Evolutionary conservation across 2,888 invertebrate species (phyloP), one percentile per base, ranked within the genome.

Genomic region (Stenichneumon culpator): DNA sequence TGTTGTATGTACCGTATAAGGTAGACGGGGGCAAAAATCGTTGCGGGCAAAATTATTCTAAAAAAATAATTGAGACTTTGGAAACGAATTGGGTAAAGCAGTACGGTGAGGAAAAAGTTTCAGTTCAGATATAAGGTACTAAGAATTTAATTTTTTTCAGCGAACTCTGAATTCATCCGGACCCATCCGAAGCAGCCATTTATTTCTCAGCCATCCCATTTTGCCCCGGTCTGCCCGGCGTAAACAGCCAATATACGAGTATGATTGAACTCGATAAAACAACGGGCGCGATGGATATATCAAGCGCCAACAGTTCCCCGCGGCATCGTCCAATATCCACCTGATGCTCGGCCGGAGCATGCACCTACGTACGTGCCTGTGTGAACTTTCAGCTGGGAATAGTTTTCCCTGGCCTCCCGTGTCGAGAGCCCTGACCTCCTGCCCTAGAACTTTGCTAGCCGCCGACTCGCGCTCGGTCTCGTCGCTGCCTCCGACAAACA

Each of bases 361-460:
- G 68, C 52, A 73, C 72, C 50, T 32, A 75, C 16, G 63, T 57
- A 36, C 28, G 32, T 54, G 39, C 32, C n/a, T 32, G 28, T 69
- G 69, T 47, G 73, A 54, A 72, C 65, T 52, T 83, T 54, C 54
- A 74, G 79, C 70, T 79, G 75, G 57, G 72, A 84, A 84, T 80
- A 79, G 80, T 80, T 84, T 84, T 84, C 83, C 83, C 70, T 80
- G 22, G 68, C 74, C 39, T 44, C 36, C 67, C 65, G 78, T 63
- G 65, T 60, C 63, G 60, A 80, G 69, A 82, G 79, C 82, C 86
- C 50, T 86, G 86, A 85, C 86, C 86, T 86, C 82, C 68, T 86
- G 85, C 80, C 86, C 86, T 84, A 85, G 85, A 86, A 86, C 85
- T 83, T 80, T 75, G 39, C 77, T n/a, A 68, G 54, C 70, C 65